These are phyloP conservation scores for Aplocera efformata DNA, from an alignment of 2,888 invertebrate species.

Conservation along the genomic window DNA sequence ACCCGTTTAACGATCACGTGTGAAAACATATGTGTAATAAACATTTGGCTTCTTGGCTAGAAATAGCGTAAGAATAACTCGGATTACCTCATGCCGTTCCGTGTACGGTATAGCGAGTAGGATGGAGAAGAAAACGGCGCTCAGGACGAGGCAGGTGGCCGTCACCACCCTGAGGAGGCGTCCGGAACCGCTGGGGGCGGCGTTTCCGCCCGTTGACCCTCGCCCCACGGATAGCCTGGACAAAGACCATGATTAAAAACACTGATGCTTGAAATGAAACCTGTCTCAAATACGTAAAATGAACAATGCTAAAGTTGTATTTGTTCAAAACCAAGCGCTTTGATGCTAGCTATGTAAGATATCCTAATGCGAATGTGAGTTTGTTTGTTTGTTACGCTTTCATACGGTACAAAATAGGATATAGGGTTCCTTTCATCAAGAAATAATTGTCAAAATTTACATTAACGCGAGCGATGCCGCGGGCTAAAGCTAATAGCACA, in stretches of 20 bases:
- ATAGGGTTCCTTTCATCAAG: no score
- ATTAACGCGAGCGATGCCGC: no score
- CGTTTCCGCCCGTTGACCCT: slow-evolving; percentile 71
- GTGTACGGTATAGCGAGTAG: slow-evolving; percentile 85
- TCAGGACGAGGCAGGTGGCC: slow-evolving; percentile 83
- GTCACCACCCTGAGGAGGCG: slow-evolving; percentile 85
- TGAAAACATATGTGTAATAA: neutral
- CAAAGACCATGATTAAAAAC: neutral
- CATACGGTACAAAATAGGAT: no score
- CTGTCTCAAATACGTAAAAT: neutral
- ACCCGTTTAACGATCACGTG: no score
- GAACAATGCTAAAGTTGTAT: no score
- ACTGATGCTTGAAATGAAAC: slow-evolving; percentile 3
- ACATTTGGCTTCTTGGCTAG: slow-evolving; percentile 1
- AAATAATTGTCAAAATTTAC: no score
- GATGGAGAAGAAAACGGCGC: slow-evolving; percentile 85
- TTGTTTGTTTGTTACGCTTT: no score
- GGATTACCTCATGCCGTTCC: slow-evolving; percentile 76
- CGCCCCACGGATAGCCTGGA: slow-evolving; percentile 70
- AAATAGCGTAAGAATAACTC: slow-evolving; percentile 6
- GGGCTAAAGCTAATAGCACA: no score
- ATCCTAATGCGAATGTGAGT: no score
- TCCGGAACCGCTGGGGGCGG: slow-evolving; percentile 77
- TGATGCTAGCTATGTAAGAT: no score
- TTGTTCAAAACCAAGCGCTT: no score